A percentile compares a stretch with the other conserved stretches of the same genome.
These are phyloP conservation scores for Capricornis sumatraensis DNA, from an alignment of 2,113 vertebrate genomes.

Conservation along the genomic window DNA sequence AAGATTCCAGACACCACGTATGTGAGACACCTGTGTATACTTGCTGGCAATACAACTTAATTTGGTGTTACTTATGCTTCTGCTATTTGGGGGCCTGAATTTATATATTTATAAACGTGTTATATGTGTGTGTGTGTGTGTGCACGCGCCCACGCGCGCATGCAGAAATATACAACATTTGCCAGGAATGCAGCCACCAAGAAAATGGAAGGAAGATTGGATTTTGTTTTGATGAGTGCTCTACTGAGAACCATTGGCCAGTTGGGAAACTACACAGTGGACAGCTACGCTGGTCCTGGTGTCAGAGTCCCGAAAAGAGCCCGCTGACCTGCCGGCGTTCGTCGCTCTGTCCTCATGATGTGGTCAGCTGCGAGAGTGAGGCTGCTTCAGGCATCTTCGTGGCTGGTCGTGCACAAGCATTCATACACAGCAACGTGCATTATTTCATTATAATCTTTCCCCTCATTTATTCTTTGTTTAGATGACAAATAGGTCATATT, in stretches of 20 bases:
- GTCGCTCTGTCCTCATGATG: too few species aligned
- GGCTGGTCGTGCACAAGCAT: background rate
- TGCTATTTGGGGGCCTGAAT: background rate
- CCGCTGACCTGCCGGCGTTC: fast-evolving
- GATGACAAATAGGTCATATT: background rate
- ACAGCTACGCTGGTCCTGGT: fast-evolving
- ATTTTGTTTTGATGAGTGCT: background rate
- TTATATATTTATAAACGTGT: background rate
- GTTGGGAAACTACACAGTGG: background rate
- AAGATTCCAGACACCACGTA: background rate
- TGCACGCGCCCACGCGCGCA: fast-evolving
- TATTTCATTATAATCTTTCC: background rate
- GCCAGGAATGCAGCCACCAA: background rate
- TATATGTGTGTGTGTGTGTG: background rate
- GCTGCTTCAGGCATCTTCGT: background rate
- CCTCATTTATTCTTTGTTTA: background rate
- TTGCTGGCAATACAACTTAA: background rate
- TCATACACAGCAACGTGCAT: background rate
- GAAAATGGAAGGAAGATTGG: background rate
- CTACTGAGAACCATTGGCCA: background rate
- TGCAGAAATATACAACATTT: background rate
- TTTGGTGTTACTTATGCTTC: background rate
- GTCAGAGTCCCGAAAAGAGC: background rate
- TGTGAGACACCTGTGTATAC: background rate
- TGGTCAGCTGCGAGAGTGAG: background rate